phyloP scores from a whole-genome alignment of 2,113 vertebrate genomes.

The Alligator mississippiensis region DNA sequence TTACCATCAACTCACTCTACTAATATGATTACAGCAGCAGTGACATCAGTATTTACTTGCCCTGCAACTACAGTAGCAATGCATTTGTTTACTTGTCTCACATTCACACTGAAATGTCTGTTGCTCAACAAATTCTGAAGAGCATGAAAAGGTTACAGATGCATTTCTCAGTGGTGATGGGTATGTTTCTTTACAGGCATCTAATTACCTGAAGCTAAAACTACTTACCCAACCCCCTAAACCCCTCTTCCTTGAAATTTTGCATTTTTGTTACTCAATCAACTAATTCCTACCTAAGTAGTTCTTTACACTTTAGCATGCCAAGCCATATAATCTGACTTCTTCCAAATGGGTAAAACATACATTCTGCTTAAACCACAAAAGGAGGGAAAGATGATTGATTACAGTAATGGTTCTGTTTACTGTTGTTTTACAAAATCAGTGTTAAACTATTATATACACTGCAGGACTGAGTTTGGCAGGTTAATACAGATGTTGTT shows the following conservation, averaged over 20 bases:
- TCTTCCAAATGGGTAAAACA: background rate
- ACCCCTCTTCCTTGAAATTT: background rate
- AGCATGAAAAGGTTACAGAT: background rate
- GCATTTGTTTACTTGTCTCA: constrained; percentile 55
- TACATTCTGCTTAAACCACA: background rate
- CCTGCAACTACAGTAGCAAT: constrained; percentile 54
- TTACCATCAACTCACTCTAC: constrained; percentile 8
- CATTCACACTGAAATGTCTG: constrained; percentile 37
- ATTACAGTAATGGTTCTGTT: background rate
- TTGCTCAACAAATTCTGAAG: constrained; percentile 29
- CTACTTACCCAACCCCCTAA: background rate
- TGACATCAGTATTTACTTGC: constrained; percentile 64
- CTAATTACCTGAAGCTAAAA: background rate
- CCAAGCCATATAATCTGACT: constrained; percentile 15
- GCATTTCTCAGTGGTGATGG: constrained; percentile 9
- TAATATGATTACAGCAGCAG: constrained; percentile 55
- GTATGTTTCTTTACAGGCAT: background rate
- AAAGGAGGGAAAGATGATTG: fast-evolving
- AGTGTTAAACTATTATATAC: background rate
- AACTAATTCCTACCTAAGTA: background rate
- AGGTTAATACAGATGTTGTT: background rate
- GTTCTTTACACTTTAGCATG: background rate
- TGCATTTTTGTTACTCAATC: background rate
- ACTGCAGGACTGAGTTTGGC: background rate
- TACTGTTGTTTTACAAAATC: constrained; percentile 11